Evolutionary conservation across 2,888 invertebrate species (phyloP).

Genomic region (Prostheceraeus crozeri): DNA sequence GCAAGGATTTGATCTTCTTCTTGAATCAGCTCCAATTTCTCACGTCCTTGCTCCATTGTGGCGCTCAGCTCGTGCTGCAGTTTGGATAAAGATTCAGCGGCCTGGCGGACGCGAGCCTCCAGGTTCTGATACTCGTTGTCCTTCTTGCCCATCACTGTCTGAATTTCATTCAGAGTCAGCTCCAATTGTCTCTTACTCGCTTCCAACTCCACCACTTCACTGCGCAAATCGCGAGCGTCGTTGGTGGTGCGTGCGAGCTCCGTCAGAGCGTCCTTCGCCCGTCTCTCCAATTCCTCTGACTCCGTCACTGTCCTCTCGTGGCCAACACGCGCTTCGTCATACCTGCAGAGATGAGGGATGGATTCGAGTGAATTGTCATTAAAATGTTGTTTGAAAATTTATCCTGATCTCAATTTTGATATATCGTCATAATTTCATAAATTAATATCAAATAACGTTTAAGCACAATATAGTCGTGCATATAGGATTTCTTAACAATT

Average conservation of each 20-base stretch:
- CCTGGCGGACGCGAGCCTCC: not conserved
- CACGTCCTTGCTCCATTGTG: constrained; percentile 39
- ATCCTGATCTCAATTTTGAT: no score
- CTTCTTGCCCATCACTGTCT: not conserved
- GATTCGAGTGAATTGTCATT: no score
- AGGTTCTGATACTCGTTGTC: not conserved
- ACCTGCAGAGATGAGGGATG: no score
- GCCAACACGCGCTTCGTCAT: not conserved
- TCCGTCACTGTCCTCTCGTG: not conserved
- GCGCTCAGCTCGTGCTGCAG: no score
- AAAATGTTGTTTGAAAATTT: no score
- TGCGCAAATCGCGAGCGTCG: not conserved
- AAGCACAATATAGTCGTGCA: no score
- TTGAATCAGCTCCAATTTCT: constrained; percentile 44
- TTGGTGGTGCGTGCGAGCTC: not conserved
- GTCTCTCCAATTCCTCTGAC: not conserved
- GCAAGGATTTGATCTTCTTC: constrained; percentile 48
- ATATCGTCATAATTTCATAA: no score
- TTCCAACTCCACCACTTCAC: not conserved
- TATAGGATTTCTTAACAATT: no score
- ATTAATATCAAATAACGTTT: no score
- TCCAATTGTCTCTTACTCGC: not conserved
- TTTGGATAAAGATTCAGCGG: no score
- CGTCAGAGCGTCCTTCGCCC: not conserved
- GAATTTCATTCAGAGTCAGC: not conserved